Evolutionary conservation across 2,113 vertebrate genomes (phyloP).

Genomic region (Mustela lutreola): DNA sequence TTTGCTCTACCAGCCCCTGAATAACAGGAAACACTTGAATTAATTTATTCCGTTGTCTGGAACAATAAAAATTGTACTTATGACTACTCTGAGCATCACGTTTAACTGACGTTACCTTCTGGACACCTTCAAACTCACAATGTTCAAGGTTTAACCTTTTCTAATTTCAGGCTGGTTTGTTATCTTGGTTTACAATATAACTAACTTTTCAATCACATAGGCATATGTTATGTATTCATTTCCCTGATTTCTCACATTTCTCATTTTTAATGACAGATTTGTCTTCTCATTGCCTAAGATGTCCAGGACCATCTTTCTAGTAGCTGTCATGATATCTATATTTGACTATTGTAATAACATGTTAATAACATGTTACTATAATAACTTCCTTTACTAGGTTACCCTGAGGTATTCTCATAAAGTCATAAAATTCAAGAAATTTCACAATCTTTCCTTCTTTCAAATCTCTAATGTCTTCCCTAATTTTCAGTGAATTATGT

Average conservation of each 20-base stretch:
- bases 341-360: not conserved
- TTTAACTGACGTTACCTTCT: not conserved
- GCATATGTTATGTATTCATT: not conserved
- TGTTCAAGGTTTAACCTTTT: not conserved
- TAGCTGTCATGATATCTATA: not conserved
- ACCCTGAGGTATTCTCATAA: not conserved
- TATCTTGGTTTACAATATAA: not conserved
- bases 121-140: not conserved
- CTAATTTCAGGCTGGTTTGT: not conserved
- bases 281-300: not conserved
- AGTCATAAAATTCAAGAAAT: not conserved
- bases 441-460: not conserved
- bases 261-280: not conserved
- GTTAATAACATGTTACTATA: not conserved
- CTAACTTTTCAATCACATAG: not conserved
- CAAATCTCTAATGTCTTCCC: not conserved
- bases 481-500: not conserved
- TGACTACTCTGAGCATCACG: not conserved
- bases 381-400: not conserved
- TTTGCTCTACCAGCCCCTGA: not conserved
- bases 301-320: not conserved
- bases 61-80: not conserved
- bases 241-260: not conserved
- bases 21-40: not conserved
- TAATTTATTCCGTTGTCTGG: not conserved